These are phyloP conservation scores for Epinephelus lanceolatus DNA, from an alignment of 2,113 vertebrate genomes.

Conservation along the genomic window DNA sequence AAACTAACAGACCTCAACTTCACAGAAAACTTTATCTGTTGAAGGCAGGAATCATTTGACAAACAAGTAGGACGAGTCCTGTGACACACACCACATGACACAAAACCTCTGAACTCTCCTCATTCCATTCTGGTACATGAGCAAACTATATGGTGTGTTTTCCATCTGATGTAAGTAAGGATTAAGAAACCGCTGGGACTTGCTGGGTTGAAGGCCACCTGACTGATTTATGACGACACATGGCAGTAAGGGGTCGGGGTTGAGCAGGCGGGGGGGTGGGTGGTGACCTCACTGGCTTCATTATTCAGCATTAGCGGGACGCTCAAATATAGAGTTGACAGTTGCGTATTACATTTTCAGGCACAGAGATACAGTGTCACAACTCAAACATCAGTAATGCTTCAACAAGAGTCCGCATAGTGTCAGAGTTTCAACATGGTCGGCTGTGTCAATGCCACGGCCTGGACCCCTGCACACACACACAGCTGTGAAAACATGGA, in stretches of 20 bases:
- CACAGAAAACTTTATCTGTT: not conserved
- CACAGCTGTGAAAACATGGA: not conserved
- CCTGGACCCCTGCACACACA: not conserved
- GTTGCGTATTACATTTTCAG: conserved; percentile 27
- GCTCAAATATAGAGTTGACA: conserved; percentile 40
- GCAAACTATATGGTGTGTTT: not conserved
- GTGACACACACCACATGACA: conserved; percentile 31
- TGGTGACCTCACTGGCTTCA: conserved; percentile 29
- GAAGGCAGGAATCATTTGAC: conserved; percentile 5
- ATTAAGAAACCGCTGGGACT: not conserved
- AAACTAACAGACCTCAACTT: conserved; percentile 28
- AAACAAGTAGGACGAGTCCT: not conserved
- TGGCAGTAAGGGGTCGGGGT: not conserved
- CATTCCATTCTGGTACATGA: not conserved
- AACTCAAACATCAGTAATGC: conserved; percentile 35
- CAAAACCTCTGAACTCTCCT: conserved; percentile 4
- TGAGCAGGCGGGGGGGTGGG: not conserved
- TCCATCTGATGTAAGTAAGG: not conserved
- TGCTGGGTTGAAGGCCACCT: not conserved
- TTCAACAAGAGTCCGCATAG: conserved; percentile 24
- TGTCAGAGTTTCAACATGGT: conserved; percentile 32
- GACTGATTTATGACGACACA: conserved; percentile 44
- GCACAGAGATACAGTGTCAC: conserved; percentile 40
- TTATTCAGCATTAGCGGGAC: conserved; percentile 35
- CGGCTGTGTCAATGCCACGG: not conserved